Evolutionary conservation across 1,140 invertebrate genomes (phyloP), one percentile per base, ranked within the genome.

Genomic region (Oreohelix idahoensis): DNA sequence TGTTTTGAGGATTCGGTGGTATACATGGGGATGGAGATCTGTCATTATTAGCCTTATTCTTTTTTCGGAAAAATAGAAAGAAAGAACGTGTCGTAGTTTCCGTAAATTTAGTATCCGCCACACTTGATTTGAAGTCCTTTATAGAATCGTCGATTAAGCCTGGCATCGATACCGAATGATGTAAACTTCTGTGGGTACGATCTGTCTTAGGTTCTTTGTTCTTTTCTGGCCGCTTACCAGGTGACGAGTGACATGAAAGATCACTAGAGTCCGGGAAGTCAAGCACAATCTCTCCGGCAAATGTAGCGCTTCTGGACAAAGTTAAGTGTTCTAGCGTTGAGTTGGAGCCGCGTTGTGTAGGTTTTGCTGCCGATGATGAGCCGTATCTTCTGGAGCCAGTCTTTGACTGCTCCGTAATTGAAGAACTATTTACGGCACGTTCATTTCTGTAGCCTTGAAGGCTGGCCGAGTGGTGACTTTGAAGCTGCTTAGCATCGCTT

Each of bases 41-140:
- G 53, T 79, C 58, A 35, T 79, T 23, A 8, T 69, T 42, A 4
- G 51, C 15, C 29, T 39, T 66, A 35, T 78, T 78, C 77, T 79
- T 79, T 23, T 42, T 51, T 39, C 58, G 13, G 26, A 79, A 79
- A 38, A 79, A n/a, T 11, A 38, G 23, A 36, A 63, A 79, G 13
- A 79, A 66, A 15, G 53, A 15, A n/a, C 77, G 53, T 39, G 53
- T 5, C 10, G 10, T 79, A 20, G 42, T 32, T 32, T 66, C 49
- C 17, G 1, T 58, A 5, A 36, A n/a, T 38, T 36, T 35, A 13
- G 35, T 38, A 45, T 69, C 32, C 1, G 32, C 36, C 17, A 39
- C 66, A 45, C 23, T 10, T n/a, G 53, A 26, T 39, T 53, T 26
- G 15, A 20, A 5, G 0, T 63, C 77, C 26, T 66, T 79, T 0